Evolutionary conservation across 2,113 vertebrate genomes (phyloP).

Genomic region (Damaliscus lunatus): DNA sequence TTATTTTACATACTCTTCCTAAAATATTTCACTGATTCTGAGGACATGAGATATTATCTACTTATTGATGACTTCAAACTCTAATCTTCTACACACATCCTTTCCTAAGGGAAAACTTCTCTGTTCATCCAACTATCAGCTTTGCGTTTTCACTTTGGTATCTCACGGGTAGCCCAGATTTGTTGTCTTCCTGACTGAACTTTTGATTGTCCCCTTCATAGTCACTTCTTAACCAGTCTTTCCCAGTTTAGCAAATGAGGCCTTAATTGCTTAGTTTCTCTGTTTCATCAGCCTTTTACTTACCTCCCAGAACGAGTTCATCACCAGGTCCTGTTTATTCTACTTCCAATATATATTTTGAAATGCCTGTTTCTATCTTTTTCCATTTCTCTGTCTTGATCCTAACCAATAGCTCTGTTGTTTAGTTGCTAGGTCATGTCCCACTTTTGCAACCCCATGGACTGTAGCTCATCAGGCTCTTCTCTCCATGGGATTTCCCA

Average conservation of each 20-base stretch:
- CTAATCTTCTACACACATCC: not conserved
- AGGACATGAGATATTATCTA: not conserved
- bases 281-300: not conserved
- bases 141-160: not conserved
- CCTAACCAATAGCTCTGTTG: not conserved
- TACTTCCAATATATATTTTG: not conserved
- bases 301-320: not conserved
- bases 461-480: not conserved
- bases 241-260: not conserved
- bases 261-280: not conserved
- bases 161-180: not conserved
- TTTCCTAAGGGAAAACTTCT: not conserved
- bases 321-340: not conserved
- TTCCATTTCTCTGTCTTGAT: not conserved
- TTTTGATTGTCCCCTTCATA: not conserved
- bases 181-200: not conserved
- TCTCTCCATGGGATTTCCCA: not conserved
- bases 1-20: not conserved
- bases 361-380: not conserved
- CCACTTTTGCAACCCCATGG: not conserved
- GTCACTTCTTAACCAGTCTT: not conserved
- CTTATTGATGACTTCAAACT: conserved; percentile 10
- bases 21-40: not conserved
- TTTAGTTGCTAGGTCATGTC: not conserved
- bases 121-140: not conserved